A percentile compares a stretch with the other conserved stretches of the same genome.
phyloP scores from a whole-genome alignment of 2,113 vertebrate genomes.

The Tetrao urogallus region DNA sequence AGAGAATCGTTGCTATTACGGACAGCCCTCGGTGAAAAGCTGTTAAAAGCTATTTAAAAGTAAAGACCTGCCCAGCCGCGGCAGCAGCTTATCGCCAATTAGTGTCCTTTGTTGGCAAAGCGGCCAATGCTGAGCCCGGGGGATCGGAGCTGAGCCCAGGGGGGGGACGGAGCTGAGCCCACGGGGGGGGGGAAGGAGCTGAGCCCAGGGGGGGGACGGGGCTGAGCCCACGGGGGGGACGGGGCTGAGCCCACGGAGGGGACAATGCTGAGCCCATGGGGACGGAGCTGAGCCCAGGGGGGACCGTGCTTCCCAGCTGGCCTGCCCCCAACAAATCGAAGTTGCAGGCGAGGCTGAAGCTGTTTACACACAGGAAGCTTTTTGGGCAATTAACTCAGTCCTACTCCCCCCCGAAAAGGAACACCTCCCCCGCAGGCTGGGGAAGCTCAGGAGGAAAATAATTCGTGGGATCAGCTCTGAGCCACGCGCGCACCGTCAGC shows the following conservation, averaged over 20 bases:
- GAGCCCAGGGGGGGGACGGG: background rate
- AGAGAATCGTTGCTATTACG: background rate
- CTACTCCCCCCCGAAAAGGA: background rate
- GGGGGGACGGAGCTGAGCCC: no score
- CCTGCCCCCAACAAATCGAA: background rate
- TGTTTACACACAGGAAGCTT: slow-evolving; percentile 39
- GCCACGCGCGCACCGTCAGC: background rate
- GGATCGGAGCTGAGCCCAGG: no score
- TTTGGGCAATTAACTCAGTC: background rate
- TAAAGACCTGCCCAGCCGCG: background rate
- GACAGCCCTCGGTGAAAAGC: background rate
- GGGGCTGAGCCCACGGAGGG: no score
- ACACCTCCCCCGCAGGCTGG: background rate
- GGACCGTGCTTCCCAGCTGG: background rate
- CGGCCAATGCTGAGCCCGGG: background rate
- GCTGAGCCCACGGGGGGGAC: background rate
- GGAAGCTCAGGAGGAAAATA: background rate
- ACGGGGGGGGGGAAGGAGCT: no score
- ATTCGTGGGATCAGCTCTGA: background rate
- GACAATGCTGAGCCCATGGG: background rate
- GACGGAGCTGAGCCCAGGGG: background rate
- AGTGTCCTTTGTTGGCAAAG: background rate
- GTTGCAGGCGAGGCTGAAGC: background rate
- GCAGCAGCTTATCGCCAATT: background rate
- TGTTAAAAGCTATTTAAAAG: background rate